Evolutionary conservation across 2,797 vertebrate species (phyloP), one percentile per base, ranked within the genome.

Genomic region (Poliocrania exsul): DNA sequence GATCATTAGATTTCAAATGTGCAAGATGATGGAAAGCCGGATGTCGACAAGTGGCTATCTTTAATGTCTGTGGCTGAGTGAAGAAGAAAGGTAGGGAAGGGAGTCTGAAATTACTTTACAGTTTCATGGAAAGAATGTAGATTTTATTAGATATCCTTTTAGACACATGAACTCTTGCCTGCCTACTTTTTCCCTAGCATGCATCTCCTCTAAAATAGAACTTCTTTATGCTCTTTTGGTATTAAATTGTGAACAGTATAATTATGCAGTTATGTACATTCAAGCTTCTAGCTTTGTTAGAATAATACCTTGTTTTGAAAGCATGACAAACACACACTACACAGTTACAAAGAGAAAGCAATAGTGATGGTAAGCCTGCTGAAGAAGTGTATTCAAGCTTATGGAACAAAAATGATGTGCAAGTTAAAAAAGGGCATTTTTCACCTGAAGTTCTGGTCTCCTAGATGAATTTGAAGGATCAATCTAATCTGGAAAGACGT

Each of bases 401-500:
- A 81, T 11, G 25, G 44, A 79, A 58, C 5, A 75, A 75, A 90
- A 87, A 65, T 51, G 0, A 35, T 29, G 10, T 54, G 7, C 21
- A 37, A 62, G 44, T 91, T 88, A 71, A 81, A 93, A 89, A 0
- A 1, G 4, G 37, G 28, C 40, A 6, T 91, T 92, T 75, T 86
- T 74, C 74, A 60, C 21, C 42, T 58, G 28, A 81, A 95, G 54
- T 86, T 95, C 69, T 93, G 37, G 78, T 93, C 73, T 88, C 33
- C 73, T 84, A 72, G 14, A 20, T 74, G 65, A 93, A 86, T 90
- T 75, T 35, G 74, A 92, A 75, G 23, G 80, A 92, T 87, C 85
- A 78, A 40, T 91, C 85, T 93, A 90, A 95, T 95, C 84, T 92
- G 60, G 67, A 93, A 67, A 93, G 71, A 87, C 78, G 37, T 77